Conservation (phyloP, 2,797 vertebrate genomes). For the Aphelocoma californica region DNA sequence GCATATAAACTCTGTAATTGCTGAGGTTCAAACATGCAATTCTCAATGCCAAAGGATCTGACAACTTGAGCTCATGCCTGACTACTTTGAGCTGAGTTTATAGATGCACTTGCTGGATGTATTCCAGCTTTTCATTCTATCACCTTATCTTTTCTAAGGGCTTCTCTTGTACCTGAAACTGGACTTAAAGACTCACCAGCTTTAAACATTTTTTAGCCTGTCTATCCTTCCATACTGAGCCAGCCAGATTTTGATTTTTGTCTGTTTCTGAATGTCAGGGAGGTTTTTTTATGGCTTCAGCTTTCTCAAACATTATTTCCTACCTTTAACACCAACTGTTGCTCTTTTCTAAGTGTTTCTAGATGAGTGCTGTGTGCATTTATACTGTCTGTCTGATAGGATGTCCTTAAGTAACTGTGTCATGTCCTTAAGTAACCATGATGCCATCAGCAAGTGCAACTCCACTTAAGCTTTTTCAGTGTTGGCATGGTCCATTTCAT, state of each 20-base stretch:
- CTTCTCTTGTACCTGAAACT: neutral
- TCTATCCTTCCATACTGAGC: neutral
- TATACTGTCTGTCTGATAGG: neutral
- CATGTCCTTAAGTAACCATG: neutral
- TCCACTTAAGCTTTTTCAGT: neutral
- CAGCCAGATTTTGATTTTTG: neutral
- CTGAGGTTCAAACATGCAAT: neutral
- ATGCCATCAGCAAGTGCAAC: neutral
- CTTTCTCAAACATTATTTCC: neutral
- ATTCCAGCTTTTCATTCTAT: neutral
- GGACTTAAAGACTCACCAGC: neutral
- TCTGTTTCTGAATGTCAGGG: neutral
- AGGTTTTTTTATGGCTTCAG: neutral
- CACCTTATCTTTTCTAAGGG: neutral
- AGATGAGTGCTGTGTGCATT: neutral
- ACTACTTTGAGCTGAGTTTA: neutral
- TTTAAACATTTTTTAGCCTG: neutral
- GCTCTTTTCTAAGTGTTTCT: neutral
- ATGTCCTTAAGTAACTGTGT: neutral
- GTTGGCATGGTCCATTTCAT: neutral
- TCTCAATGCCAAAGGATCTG: neutral
- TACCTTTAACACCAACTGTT: neutral
- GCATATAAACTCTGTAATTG: neutral
- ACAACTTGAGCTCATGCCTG: neutral
- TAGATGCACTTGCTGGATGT: fast-evolving